These are phyloP conservation scores for Malurus cyaneus DNA, from an alignment of 2,113 vertebrate species.

Conservation along the genomic window DNA sequence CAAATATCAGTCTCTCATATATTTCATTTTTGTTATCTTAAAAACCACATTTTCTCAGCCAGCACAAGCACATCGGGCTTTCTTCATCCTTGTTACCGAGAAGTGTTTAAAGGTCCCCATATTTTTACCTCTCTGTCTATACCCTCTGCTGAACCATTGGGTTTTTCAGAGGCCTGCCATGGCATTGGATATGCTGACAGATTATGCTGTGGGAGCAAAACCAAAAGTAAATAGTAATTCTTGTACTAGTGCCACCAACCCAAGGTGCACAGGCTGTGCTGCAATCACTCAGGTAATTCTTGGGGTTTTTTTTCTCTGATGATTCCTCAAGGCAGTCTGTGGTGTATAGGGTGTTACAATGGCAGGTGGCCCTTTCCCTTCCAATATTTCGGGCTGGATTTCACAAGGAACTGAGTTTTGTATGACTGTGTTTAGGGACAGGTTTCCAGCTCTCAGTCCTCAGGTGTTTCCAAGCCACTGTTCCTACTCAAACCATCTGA, in stretches of 20 bases:
- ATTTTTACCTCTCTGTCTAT: neutral
- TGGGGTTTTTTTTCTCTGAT: neutral
- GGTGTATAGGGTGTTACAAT: neutral
- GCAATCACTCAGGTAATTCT: neutral
- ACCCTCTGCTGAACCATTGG: neutral
- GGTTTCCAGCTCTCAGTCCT: neutral
- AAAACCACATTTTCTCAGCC: neutral
- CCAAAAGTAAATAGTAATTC: neutral
- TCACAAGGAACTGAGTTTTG: neutral
- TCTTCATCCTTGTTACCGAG: neutral
- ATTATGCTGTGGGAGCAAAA: neutral
- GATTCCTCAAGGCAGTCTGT: neutral
- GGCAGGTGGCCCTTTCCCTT: neutral
- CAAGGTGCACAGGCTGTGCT: neutral
- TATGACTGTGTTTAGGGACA: neutral
- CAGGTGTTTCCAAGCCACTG: neutral
- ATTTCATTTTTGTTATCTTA: conserved; percentile 10
- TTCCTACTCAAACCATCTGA: neutral
- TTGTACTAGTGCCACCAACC: neutral
- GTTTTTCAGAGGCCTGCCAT: neutral
- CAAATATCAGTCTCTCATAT: neutral
- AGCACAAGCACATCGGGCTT: neutral
- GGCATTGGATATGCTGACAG: neutral
- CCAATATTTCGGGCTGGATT: neutral
- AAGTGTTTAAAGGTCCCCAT: neutral